phyloP scores from a whole-genome alignment of 2,888 invertebrate species.

The Polydrusus pterygomalis region DNA sequence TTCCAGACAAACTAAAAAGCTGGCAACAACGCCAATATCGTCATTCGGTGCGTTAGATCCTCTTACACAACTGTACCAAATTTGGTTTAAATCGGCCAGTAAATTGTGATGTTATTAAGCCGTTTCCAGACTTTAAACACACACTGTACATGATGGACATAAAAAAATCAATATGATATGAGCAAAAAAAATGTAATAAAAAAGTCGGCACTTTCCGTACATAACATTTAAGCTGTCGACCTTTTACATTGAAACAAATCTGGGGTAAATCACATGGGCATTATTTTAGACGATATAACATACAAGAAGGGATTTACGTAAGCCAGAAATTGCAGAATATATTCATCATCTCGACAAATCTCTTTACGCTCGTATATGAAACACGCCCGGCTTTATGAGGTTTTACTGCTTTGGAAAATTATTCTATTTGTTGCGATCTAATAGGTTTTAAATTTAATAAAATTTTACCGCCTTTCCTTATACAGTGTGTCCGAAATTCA shows the following conservation, averaged over 20 bases:
- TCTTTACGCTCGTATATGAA: conserved; percentile 28
- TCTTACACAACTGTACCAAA: too few relatives aligned
- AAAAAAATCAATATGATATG: too few relatives aligned
- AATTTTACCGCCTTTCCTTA: too few relatives aligned
- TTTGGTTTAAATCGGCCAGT: too few relatives aligned
- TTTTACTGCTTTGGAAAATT: conserved; percentile 15
- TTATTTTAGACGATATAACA: conserved; percentile 43
- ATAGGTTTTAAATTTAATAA: neutral
- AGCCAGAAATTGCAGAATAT: conserved; percentile 44
- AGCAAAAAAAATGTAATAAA: too few relatives aligned
- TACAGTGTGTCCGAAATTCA: too few relatives aligned
- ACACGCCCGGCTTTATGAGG: neutral
- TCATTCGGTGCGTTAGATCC: too few relatives aligned
- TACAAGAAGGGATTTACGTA: conserved; percentile 43
- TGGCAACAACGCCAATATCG: too few relatives aligned
- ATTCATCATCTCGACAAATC: conserved; percentile 39
- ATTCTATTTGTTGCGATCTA: conserved; percentile 8
- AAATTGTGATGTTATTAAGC: too few relatives aligned
- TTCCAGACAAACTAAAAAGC: too few relatives aligned
- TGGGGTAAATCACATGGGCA: conserved; percentile 7
- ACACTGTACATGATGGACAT: too few relatives aligned
- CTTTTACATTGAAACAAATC: conserved; percentile 24
- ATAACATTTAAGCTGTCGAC: conserved; percentile 4
- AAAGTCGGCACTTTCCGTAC: neutral
- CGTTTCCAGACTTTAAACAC: too few relatives aligned